Percentiles rank a stretch among this genome's conserved stretches.
Evolutionary conservation across 2,797 vertebrate genomes (phyloP).

Genomic region (Cryptoblepharus egeriae): DNA sequence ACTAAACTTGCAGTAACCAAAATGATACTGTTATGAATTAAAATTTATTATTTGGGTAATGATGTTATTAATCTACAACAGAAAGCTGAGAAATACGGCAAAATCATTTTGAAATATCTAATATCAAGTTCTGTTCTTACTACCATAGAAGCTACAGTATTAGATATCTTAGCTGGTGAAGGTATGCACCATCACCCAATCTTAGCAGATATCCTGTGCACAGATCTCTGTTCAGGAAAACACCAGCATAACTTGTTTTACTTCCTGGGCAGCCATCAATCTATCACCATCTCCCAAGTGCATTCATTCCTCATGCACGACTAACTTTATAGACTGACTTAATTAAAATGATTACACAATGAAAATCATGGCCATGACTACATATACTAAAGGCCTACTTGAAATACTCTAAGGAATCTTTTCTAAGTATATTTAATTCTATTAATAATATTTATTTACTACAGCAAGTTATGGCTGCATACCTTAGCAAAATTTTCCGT

Average conservation of each 20-base stretch:
- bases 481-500: neutral
- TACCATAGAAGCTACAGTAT: neutral
- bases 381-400: slow-evolving; percentile 46
- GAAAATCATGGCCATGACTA: slow-evolving; percentile 68
- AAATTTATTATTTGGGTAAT: slow-evolving; percentile 74
- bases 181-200: slow-evolving; percentile 40
- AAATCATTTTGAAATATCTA: slow-evolving; percentile 50
- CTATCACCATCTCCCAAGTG: slow-evolving; percentile 61
- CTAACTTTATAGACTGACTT: slow-evolving; percentile 72
- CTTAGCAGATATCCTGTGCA: slow-evolving; percentile 42
- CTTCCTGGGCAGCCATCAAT: slow-evolving; percentile 62
- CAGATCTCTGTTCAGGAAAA: slow-evolving; percentile 65
- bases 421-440: slow-evolving; percentile 24
- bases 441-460: too few relatives aligned
- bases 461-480: slow-evolving; percentile 25
- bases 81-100: slow-evolving; percentile 46
- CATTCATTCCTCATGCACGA: slow-evolving; percentile 73
- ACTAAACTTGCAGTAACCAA: slow-evolving; percentile 76
- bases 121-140: slow-evolving; percentile 9
- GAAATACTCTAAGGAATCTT: slow-evolving; percentile 37
- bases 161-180: slow-evolving; percentile 11
- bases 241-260: slow-evolving; percentile 35
- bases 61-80: slow-evolving; percentile 69
- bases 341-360: slow-evolving; percentile 78
- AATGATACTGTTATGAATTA: slow-evolving; percentile 77